These are phyloP conservation scores for Silurus meridionalis DNA, from an alignment of 2,113 vertebrate genomes.

Conservation along the genomic window DNA sequence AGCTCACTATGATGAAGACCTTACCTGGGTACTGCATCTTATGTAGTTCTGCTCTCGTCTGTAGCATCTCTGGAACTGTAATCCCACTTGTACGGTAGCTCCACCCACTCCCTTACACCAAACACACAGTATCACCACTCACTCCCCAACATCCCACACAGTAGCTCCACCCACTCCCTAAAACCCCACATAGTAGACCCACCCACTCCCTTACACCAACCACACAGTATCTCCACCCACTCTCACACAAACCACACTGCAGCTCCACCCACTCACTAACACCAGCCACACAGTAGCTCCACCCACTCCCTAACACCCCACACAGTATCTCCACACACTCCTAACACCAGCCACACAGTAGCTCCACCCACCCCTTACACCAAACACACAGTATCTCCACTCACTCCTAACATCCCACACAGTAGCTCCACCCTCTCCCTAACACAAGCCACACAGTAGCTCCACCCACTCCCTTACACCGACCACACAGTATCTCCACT, in stretches of 20 bases:
- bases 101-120: neutral
- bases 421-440: no score
- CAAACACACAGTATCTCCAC: neutral
- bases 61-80: neutral
- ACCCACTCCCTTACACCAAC: neutral
- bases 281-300: neutral
- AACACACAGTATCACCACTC: neutral
- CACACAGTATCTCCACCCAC: neutral
- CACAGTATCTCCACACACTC: no score
- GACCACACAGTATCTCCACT: no score
- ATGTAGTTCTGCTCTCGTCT: neutral
- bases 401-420: no score
- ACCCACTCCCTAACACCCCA: no score
- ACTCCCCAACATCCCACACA: neutral
- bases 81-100: neutral
- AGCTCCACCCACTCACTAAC: neutral
- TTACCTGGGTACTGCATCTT: constrained; percentile 67
- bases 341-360: no score
- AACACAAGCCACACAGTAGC: no score
- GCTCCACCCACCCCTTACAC: no score
- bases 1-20: constrained; percentile 72
- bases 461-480: no score
- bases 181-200: neutral
- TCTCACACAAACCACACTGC: no score
- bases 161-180: neutral